A percentile compares a stretch with the other conserved stretches of the same genome.
Conservation (phyloP, 2,888 invertebrate genomes). For the Pherbina coryleti region DNA sequence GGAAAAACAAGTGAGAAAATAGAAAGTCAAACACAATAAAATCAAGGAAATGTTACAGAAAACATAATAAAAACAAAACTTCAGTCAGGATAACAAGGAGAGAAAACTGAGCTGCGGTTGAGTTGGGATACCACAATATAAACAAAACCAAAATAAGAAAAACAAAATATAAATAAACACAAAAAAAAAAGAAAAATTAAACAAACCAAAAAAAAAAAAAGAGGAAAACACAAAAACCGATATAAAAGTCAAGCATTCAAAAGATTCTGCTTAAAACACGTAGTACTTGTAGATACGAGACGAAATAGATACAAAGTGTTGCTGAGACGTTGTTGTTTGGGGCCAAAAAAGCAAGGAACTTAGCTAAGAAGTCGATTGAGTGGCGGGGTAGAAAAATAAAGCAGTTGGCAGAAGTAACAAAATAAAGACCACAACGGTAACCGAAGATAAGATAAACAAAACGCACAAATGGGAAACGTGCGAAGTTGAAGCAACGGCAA, state of each 20-base stretch:
- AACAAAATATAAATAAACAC: not conserved
- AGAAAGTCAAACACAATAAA: constrained; percentile 2
- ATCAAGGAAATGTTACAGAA: not conserved
- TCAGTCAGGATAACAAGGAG: not conserved
- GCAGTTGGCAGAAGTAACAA: constrained; percentile 3
- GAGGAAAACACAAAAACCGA: constrained; percentile 8
- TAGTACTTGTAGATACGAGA: not conserved
- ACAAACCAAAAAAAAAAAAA: constrained; percentile 3
- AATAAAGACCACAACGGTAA: constrained; percentile 20
- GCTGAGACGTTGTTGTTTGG: not conserved
- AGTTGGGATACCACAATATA: not conserved
- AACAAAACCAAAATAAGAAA: constrained; percentile 12
- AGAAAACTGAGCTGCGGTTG: not conserved
- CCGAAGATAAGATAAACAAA: constrained; percentile 34
- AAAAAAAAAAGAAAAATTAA: constrained; percentile 18
- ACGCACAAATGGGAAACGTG: constrained; percentile 33
- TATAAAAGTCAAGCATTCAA: constrained; percentile 18
- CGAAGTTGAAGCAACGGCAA: not conserved
- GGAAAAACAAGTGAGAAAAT: constrained; percentile 16
- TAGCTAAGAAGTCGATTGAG: not conserved
- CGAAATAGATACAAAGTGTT: constrained; percentile 29
- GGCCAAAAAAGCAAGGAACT: not conserved
- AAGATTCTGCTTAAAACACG: constrained; percentile 21
- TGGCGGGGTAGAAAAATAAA: constrained; percentile 1
- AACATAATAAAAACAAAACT: constrained; percentile 9